phyloP scores from a whole-genome alignment of 2,113 vertebrate species.

The Percina caprodes region DNA sequence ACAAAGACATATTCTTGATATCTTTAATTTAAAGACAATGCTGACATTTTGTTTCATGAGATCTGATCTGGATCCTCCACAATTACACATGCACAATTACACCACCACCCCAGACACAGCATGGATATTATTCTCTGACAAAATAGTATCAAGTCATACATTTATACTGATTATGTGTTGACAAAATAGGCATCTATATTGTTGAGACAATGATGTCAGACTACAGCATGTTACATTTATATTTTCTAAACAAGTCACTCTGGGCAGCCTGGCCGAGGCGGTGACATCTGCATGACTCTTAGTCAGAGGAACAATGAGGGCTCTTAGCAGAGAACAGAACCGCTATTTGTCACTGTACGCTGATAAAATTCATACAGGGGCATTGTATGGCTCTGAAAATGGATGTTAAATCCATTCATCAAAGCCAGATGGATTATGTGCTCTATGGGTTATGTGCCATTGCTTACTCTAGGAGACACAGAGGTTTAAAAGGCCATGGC shows the following conservation, averaged over 20 bases:
- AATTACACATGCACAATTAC: constrained; percentile 17
- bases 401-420: constrained; percentile 80
- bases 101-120: constrained; percentile 29
- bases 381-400: constrained; percentile 77
- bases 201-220: constrained; percentile 78
- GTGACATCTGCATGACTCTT: constrained; percentile 78
- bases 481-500: constrained; percentile 72
- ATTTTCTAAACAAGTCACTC: constrained; percentile 73
- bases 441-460: constrained; percentile 59
- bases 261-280: constrained; percentile 65
- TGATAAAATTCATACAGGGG: constrained; percentile 82
- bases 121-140: constrained; percentile 56
- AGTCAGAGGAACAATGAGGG: constrained; percentile 76
- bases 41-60: constrained; percentile 18
- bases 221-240: constrained; percentile 75
- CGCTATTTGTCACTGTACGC: constrained; percentile 81
- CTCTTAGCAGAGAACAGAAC: constrained; percentile 79
- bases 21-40: constrained; percentile 18
- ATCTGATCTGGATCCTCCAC: neutral
- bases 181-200: constrained; percentile 75
- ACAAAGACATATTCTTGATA: constrained; percentile 1
- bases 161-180: constrained; percentile 74
- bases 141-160: constrained; percentile 76
- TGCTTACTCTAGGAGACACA: constrained; percentile 67
- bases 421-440: constrained; percentile 77